A percentile compares a stretch with the other conserved stretches of the same genome.
These are phyloP conservation scores for Heliconius eleuchia DNA, from an alignment of 1,140 invertebrate genomes.

Conservation along the genomic window DNA sequence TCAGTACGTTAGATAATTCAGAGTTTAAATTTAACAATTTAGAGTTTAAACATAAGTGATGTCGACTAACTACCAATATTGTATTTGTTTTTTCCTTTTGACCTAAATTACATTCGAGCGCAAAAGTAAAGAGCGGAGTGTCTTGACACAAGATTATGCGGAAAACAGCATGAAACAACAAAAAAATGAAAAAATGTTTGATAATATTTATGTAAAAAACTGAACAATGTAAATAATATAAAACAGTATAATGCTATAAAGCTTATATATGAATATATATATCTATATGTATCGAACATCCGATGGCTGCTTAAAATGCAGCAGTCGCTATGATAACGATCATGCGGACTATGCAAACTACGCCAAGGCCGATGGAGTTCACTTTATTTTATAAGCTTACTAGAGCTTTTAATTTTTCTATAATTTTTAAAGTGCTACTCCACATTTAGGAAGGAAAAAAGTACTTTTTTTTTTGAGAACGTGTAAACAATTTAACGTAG, in stretches of 20 bases:
- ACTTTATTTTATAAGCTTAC: slow-evolving; percentile 7
- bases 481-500: too few relatives aligned
- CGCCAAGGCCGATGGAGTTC: neutral
- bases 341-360: slow-evolving; percentile 13
- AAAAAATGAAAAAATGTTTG: too few relatives aligned
- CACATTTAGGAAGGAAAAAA: neutral
- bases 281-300: neutral
- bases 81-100: too few relatives aligned
- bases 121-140: too few relatives aligned
- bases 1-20: too few relatives aligned
- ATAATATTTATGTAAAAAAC: neutral
- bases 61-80: too few relatives aligned
- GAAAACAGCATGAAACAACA: too few relatives aligned
- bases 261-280: neutral
- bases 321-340: slow-evolving; percentile 11
- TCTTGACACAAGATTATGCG: too few relatives aligned
- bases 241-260: neutral
- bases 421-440: neutral
- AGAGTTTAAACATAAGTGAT: too few relatives aligned
- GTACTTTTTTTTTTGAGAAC: too few relatives aligned
- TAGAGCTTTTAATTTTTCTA: neutral
- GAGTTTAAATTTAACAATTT: too few relatives aligned
- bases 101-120: too few relatives aligned
- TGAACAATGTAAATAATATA: neutral
- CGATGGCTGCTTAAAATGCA: slow-evolving; percentile 4